These are phyloP conservation scores for Solen grandis DNA, from an alignment of 1,140 invertebrate genomes.

Conservation along the genomic window DNA sequence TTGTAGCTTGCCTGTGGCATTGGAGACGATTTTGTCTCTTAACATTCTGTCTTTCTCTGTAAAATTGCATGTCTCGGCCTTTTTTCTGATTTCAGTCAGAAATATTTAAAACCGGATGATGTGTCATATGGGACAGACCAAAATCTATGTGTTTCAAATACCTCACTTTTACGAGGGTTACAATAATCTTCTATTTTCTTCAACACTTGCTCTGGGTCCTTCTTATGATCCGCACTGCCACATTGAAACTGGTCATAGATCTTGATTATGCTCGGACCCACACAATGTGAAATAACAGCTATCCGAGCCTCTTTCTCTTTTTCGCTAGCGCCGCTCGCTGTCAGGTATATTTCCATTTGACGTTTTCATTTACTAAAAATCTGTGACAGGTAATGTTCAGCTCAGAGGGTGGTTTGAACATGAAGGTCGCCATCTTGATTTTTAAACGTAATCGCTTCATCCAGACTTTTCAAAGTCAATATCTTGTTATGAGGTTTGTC, in stretches of 20 bases:
- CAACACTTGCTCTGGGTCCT: conserved; percentile 8
- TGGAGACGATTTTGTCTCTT: conserved; percentile 46
- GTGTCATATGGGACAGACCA: background rate
- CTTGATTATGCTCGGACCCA: background rate
- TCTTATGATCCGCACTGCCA: background rate
- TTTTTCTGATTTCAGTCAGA: background rate
- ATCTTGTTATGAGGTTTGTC: too few relatives aligned
- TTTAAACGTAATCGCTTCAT: too few relatives aligned
- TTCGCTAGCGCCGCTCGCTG: background rate
- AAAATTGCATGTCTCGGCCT: background rate
- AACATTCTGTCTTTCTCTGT: conserved; percentile 48
- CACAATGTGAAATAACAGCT: conserved; percentile 1
- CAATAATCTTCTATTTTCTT: conserved; percentile 25
- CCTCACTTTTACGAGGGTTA: conserved; percentile 28
- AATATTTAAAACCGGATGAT: background rate
- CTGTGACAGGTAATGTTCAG: conserved; percentile 27
- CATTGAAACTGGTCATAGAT: conserved; percentile 16
- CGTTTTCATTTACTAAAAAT: conserved; percentile 44
- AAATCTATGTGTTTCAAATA: conserved; percentile 22
- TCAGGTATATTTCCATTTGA: conserved; percentile 27
- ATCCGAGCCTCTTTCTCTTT: background rate
- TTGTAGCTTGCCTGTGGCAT: conserved; percentile 10
- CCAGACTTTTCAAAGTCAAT: too few relatives aligned
- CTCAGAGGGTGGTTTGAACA: conserved; percentile 8
- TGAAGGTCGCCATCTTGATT: conserved; percentile 2